A percentile compares a stretch with the other conserved stretches of the same genome.
These are phyloP conservation scores for Protobothrops flavoviridis DNA, from an alignment of 2,113 vertebrate species.

Conservation along the genomic window DNA sequence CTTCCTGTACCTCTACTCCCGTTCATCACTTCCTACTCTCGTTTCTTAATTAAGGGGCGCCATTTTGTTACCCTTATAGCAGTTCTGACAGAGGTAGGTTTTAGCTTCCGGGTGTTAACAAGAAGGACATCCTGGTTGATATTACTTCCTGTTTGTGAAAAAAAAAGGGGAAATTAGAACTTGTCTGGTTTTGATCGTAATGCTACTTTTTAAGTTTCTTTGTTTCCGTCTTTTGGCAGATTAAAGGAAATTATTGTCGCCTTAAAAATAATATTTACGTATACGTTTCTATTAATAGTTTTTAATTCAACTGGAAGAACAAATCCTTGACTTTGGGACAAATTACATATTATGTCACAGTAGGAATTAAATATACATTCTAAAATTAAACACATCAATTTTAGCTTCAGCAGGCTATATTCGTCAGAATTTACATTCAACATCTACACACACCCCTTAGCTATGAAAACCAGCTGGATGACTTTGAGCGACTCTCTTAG, in stretches of 20 bases:
- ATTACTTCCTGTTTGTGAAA: background rate
- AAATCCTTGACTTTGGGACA: background rate
- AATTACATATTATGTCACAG: background rate
- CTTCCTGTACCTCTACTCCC: background rate
- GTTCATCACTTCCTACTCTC: background rate
- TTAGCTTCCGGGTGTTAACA: background rate
- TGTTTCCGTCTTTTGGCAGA: background rate
- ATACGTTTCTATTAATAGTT: background rate
- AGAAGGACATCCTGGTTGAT: background rate
- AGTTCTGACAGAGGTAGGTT: background rate
- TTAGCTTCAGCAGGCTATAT: background rate
- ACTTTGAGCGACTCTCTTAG: background rate
- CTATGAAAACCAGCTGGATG: background rate
- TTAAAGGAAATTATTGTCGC: background rate
- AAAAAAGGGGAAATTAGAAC: background rate
- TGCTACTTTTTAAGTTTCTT: background rate
- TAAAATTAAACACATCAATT: background rate
- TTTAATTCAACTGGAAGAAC: background rate
- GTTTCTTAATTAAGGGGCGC: background rate
- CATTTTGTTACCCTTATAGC: background rate
- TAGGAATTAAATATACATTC: background rate
- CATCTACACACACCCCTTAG: background rate
- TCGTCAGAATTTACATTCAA: background rate
- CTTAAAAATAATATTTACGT: background rate
- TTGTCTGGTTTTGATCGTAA: background rate